phyloP scores from a whole-genome alignment of 2,797 vertebrate species.

The Coregonus ussuriensis region DNA sequence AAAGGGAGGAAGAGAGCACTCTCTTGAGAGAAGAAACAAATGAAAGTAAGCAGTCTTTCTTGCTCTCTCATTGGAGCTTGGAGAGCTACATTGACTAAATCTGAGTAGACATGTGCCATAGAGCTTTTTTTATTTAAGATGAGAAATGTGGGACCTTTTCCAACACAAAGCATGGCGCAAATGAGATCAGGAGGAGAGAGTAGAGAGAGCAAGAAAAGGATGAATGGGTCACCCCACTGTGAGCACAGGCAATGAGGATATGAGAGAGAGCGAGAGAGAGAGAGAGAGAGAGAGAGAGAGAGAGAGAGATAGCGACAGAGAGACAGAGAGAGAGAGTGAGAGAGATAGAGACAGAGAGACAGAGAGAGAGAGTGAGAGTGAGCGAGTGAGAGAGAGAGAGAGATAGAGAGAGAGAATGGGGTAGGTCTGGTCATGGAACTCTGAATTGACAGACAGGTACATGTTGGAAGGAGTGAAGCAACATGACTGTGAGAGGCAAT shows the following conservation, averaged over 20 bases:
- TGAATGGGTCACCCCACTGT: not conserved
- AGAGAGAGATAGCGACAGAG: not conserved
- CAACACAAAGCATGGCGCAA: not conserved
- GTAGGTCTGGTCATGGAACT: not conserved
- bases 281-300: not conserved
- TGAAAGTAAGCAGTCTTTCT: not conserved
- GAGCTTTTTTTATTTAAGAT: not conserved
- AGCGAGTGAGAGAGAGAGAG: not conserved
- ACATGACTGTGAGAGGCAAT: constrained; percentile 39
- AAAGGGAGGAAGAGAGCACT: not conserved
- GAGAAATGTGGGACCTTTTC: not conserved
- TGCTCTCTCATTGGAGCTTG: not conserved
- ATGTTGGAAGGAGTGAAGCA: constrained; percentile 11
- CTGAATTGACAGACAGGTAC: constrained; percentile 12
- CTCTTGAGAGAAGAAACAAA: not conserved
- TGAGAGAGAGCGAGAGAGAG: not conserved
- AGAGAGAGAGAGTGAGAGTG: not conserved
- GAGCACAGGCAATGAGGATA: not conserved
- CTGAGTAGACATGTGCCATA: not conserved
- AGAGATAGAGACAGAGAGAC: not conserved
- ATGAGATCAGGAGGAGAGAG: not conserved
- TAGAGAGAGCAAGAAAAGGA: not conserved
- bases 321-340: not conserved
- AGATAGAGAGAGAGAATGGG: not conserved
- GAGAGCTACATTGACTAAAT: not conserved